phyloP scores from a whole-genome alignment of 2,113 vertebrate genomes.

The Hippocampus mohnikei region DNA sequence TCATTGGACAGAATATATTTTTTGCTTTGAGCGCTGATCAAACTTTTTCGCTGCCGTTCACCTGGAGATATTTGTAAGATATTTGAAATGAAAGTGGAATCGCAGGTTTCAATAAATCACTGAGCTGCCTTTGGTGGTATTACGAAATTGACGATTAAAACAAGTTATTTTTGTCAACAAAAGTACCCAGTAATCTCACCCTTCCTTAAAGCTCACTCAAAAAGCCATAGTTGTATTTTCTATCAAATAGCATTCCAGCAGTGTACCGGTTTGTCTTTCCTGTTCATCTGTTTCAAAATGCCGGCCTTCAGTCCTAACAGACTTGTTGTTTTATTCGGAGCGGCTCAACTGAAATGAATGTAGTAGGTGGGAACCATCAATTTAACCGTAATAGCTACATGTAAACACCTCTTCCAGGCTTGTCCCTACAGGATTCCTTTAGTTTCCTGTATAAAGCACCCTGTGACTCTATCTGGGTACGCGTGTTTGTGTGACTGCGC shows the following conservation, averaged over 20 bases:
- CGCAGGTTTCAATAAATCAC: neutral
- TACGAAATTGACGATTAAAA: neutral
- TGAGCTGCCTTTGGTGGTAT: neutral
- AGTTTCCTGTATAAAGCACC: conserved; percentile 48
- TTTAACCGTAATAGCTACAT: conserved; percentile 61
- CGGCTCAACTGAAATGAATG: conserved; percentile 40
- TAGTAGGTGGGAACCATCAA: conserved; percentile 62
- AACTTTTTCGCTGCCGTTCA: too few relatives aligned
- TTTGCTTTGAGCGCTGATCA: too few relatives aligned
- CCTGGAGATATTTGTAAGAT: too few relatives aligned
- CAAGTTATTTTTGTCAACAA: neutral
- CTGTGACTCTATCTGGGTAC: conserved; percentile 3
- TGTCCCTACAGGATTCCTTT: conserved; percentile 67
- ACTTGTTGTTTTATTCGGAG: neutral
- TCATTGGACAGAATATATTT: too few relatives aligned
- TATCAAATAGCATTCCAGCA: neutral
- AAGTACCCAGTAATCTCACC: neutral
- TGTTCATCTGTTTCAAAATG: conserved; percentile 14
- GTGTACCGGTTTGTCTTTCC: neutral
- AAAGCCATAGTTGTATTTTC: neutral
- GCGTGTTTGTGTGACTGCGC: conserved; percentile 10
- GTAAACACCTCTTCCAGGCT: conserved; percentile 70
- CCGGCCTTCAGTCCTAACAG: conserved; percentile 43
- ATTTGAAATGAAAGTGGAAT: too few relatives aligned
- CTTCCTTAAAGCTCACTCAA: neutral